These are phyloP conservation scores for Dorcus hopei DNA, from an alignment of 2,888 invertebrate species.

Conservation along the genomic window DNA sequence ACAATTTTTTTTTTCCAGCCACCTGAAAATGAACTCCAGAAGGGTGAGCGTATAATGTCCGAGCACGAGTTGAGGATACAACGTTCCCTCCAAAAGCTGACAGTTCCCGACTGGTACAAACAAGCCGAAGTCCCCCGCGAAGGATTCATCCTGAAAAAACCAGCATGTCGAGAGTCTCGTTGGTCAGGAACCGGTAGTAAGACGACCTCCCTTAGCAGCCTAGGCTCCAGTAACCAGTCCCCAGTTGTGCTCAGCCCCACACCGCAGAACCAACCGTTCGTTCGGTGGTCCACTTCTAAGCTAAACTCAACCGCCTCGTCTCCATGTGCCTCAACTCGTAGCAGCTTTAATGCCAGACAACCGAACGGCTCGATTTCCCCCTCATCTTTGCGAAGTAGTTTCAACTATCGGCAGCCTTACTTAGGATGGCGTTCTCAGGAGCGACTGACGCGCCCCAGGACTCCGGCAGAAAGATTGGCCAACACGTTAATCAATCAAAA, in stretches of 20 bases:
- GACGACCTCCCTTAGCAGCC: slow-evolving; percentile 80
- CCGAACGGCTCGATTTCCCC: slow-evolving; percentile 62
- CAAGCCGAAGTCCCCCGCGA: slow-evolving; percentile 68
- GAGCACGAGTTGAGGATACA: slow-evolving; percentile 93
- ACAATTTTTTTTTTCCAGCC: slow-evolving; percentile 59
- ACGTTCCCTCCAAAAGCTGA: slow-evolving; percentile 87
- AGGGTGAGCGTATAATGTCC: slow-evolving; percentile 81
- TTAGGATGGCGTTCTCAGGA: slow-evolving; percentile 87
- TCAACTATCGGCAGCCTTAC: slow-evolving; percentile 84
- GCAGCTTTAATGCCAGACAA: slow-evolving; percentile 64
- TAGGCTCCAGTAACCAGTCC: slow-evolving; percentile 53
- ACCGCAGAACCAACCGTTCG: slow-evolving; percentile 51
- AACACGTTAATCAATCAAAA: slow-evolving; percentile 58
- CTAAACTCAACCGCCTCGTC: slow-evolving; percentile 72
- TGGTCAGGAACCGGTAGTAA: slow-evolving; percentile 61
- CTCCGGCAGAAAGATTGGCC: slow-evolving; percentile 80
- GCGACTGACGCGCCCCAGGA: slow-evolving; percentile 72
- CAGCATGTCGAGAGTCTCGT: slow-evolving; percentile 49
- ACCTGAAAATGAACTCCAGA: slow-evolving; percentile 91
- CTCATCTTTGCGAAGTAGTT: slow-evolving; percentile 66
- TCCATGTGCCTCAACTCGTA: slow-evolving; percentile 70
- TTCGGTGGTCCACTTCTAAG: slow-evolving; percentile 72
- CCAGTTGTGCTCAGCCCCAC: slow-evolving; percentile 46
- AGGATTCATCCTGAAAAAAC: slow-evolving; percentile 77
- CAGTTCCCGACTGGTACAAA: slow-evolving; percentile 93